Evolutionary conservation across 2,888 invertebrate species (phyloP), one percentile per base, ranked within the genome.

Genomic region (Rhagonycha lutea): DNA sequence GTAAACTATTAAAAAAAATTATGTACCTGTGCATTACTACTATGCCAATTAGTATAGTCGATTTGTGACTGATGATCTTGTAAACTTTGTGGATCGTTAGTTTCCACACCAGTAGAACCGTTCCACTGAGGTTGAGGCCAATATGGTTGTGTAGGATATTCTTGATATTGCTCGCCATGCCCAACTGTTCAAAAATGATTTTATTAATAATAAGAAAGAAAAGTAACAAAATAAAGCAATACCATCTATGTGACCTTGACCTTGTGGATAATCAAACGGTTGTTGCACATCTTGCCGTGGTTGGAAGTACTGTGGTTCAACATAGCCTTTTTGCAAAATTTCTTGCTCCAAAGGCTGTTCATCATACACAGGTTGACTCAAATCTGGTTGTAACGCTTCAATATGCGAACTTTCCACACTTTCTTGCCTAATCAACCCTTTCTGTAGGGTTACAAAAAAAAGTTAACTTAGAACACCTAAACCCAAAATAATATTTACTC

Each of bases 21-120:
- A 62, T 84, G 81, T 84, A 88, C 88, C 87, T 88, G 87, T 80
- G 81, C 77, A 74, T 84, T 85, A 86, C 86, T 83, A 80, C 83
- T 83, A 80, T 82, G 82, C 81, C 85, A 85, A 80, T n/a, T n/a
- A n/a, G n/a, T n/a, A n/a, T 86, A 86, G 74, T 86, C 83, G 78
- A 78, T 84, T 78, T 84, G 84, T 75, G 83, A 82, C 72, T 84
- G 83, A 24, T 83, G 77, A 26, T 75, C 69, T 14, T 26, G 71
- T 60, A 83, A 83, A 79, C 85, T 85, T 10, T 81, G 73, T 79
- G 86, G 86, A n/a, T 81, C 72, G 47, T 84, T 85, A 26, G 84
- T 84, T 73, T 77, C 81, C 79, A 82, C 82, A 14, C 12, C 60
- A 14, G 32, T 9, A 32, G 61, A 32, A 26, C 82, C 81, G 61